Percentiles rank a stretch among this genome's conserved stretches.
Conservation (phyloP, 2,797 vertebrate species). For the Thaleichthys pacificus region DNA sequence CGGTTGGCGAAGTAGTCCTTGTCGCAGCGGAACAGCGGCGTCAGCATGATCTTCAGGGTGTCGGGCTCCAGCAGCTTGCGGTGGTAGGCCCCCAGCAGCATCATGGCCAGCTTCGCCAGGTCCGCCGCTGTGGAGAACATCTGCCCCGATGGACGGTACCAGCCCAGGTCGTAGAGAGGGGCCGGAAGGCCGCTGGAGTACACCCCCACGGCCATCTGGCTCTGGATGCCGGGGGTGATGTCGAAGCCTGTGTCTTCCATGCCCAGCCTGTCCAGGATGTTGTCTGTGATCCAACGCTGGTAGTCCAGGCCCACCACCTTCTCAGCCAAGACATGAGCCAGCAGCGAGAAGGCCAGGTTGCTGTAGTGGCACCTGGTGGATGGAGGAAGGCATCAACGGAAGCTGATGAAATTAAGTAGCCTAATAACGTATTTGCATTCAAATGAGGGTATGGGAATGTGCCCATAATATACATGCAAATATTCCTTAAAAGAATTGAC, state of each 20-base stretch:
- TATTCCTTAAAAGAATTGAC: neutral
- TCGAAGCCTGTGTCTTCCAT: slow-evolving; percentile 95
- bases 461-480: neutral
- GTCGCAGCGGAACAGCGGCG: slow-evolving; percentile 85
- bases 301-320: slow-evolving; percentile 80
- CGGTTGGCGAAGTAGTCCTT: slow-evolving; percentile 89
- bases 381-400: neutral
- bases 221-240: slow-evolving; percentile 74
- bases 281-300: slow-evolving; percentile 87
- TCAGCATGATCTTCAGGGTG: slow-evolving; percentile 87
- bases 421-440: neutral
- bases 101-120: slow-evolving; percentile 89
- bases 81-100: slow-evolving; percentile 84
- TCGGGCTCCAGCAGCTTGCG: slow-evolving; percentile 83
- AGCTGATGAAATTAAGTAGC: neutral
- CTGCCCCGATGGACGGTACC: slow-evolving; percentile 94
- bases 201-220: slow-evolving; percentile 87
- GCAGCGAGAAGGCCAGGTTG: slow-evolving; percentile 90
- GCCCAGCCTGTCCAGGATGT: slow-evolving; percentile 86
- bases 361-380: slow-evolving; percentile 91
- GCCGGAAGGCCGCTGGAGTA: slow-evolving; percentile 83
- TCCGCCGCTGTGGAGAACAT: slow-evolving; percentile 94
- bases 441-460: neutral
- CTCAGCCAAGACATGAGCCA: slow-evolving; percentile 88
- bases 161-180: slow-evolving; percentile 91